Evolutionary conservation across 2,113 vertebrate genomes (phyloP), one percentile per base, ranked within the genome.

Genomic region (Mobula hypostoma): DNA sequence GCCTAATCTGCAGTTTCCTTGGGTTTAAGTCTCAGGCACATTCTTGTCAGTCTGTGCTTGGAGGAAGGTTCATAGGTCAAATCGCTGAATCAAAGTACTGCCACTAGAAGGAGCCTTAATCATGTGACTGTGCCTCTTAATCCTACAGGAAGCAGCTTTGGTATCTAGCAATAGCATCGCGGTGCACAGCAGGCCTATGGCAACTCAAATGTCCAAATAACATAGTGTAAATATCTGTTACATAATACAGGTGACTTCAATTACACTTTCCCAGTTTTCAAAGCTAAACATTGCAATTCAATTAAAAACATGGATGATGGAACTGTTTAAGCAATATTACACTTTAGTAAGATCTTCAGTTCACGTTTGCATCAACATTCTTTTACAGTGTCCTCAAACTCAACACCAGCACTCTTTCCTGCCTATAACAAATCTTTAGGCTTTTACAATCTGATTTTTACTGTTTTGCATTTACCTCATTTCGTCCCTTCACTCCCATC

Each of bases 1-100:
- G 95, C 95, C 95, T 97, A 96, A 97, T 97, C 96, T 95, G 95
- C 96, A 96, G 96, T 97, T 97, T 96, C 95, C 93, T 95, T 96
- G 97, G 96, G 96, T 97, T 97, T 96, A 96, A 96, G 95, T 96
- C 95, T 95, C 94, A 94, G 95, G 95, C 95, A 95, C 95, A 95
- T 96, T 96, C 94, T 94, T 94, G 94, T 95, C 94, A 96, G 96
- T 95, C 94, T 95, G 95, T 95, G 95, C 95, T 95, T 93, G 72
- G 74, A 95, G 29, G 94, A 93, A 91, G 95, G 94, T 95, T 96
- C 95, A 95, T 95, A 95, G 96, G 95, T 96, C 96, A 96, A 79
- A 27, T 48, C 66, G 80, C 58, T 94, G 63, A 94, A 94, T 83
- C 76, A 83, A 70, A 70, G 66, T 95, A 95, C 88, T 94, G 92